Base-by-base conservation (phyloP, 2,113 vertebrate genomes). In the Trogon melanurus region DNA sequence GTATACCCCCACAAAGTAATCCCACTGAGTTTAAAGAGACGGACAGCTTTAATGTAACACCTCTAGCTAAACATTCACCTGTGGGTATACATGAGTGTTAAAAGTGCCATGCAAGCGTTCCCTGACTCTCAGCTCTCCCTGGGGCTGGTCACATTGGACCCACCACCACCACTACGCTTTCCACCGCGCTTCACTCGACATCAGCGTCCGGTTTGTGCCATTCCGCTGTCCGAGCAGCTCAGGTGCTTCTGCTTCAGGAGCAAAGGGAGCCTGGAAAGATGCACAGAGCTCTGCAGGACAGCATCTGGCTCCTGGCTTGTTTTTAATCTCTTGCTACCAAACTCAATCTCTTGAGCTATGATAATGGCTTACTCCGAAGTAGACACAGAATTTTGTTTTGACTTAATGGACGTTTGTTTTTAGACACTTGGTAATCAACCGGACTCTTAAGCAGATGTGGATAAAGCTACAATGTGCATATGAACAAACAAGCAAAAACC, bases 361-460 rank as follows among this genome's bases (percentile, higher is more conserved):
- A 34, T 36, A 92, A 91, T 11, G 76, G 45, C 56, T 88, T 83
- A 79, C 23, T 66, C 34, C 57, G 74, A 88, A 95, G 51, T 48
- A 96, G 64, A 53, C 38, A 45, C 4, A n/a, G 38, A 93, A 71
- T 74, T 80, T 48, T 96, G n/a, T 88, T 96, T 91, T 90, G 75
- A 95, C 16, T 91, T 67, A 9, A 62, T 83, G 32, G 71, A 80
- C 34, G 75, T 93, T 96, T 75, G 60, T 85, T 71, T 85, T 88
- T 74, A 86, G 82, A 85, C 27, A 62, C 29, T 80, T 80, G 50
- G 73, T n/a, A 64, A 73, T 64, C 71, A 91, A 74, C 51, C 48
- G 67, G 64, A 74, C 90, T 88, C 71, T 56, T 30, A 85, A 88
- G 82, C 88, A 94, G 91, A 96, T 96, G 94, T 60, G 71, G 81